Conservation (phyloP, 1,140 invertebrate species). For the Physella acuta region DNA sequence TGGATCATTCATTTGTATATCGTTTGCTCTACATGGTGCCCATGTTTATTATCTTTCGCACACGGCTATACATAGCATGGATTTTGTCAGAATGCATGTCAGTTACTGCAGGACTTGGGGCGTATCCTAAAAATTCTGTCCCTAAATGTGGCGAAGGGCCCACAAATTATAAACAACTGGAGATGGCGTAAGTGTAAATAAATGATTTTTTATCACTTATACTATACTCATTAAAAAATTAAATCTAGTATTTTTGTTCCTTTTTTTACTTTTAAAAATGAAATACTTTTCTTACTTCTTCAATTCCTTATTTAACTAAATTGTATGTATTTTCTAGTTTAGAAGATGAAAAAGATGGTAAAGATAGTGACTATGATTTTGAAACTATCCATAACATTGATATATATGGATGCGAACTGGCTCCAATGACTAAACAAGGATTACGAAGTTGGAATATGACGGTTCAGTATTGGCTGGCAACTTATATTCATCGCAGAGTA, state of each 20-base stretch:
- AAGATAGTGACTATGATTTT: conserved; percentile 71
- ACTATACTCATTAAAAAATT: too few species aligned
- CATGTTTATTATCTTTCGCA: conserved; percentile 83
- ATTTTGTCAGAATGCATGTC: conserved; percentile 88
- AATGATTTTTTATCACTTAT: too few species aligned
- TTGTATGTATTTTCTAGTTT: not conserved
- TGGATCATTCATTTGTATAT: conserved; percentile 65
- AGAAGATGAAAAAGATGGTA: conserved; percentile 12
- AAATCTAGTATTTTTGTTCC: too few species aligned
- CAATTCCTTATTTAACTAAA: too few species aligned
- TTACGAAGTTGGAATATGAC: conserved; percentile 94
- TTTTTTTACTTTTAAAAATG: too few species aligned
- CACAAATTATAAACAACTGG: conserved; percentile 62
- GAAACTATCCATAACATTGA: conserved; percentile 78
- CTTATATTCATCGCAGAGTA: conserved; percentile 82
- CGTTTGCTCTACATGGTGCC: conserved; percentile 83
- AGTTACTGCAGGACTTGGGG: conserved; percentile 84
- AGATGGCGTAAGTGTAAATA: conserved; percentile 52
- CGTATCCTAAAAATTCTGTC: conserved; percentile 76
- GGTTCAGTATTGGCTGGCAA: conserved; percentile 93
- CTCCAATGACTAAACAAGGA: conserved; percentile 75
- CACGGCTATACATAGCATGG: conserved; percentile 87
- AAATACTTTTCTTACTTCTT: too few species aligned
- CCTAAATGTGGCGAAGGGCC: conserved; percentile 81
- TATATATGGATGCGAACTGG: conserved; percentile 75